Percentiles rank a stretch among this genome's conserved stretches.
These are phyloP conservation scores for Acomys russatus DNA, from an alignment of 2,797 vertebrate species.

Conservation along the genomic window DNA sequence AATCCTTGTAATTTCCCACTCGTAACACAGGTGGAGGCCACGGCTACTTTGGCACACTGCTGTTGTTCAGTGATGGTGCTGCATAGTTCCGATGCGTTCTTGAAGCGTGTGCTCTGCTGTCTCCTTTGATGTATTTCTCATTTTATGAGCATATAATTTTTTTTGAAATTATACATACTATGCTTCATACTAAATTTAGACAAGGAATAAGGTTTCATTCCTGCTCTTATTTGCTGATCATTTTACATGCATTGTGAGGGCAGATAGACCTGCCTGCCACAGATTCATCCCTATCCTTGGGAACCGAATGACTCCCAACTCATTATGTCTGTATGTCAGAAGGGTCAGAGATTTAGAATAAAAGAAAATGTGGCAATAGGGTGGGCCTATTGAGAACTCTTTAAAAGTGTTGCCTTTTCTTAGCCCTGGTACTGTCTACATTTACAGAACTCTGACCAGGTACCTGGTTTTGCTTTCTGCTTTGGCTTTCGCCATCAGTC, in stretches of 20 bases:
- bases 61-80: constrained; percentile 92
- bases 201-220: neutral
- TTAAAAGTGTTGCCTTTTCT: constrained; percentile 49
- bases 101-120: constrained; percentile 77
- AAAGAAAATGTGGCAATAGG: neutral
- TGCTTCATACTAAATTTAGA: constrained; percentile 3
- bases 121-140: constrained; percentile 13
- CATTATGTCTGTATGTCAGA: constrained; percentile 20
- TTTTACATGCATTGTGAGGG: neutral
- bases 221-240: constrained; percentile 57
- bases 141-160: constrained; percentile 55
- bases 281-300: neutral
- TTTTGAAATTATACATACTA: constrained; percentile 23
- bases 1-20: constrained; percentile 77
- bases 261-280: neutral
- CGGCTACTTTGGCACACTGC: constrained; percentile 92
- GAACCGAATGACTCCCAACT: neutral
- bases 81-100: constrained; percentile 89
- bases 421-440: neutral
- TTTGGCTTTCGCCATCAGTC: constrained; percentile 36
- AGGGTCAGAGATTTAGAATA: neutral
- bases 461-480: constrained; percentile 49
- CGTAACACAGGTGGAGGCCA: constrained; percentile 91
- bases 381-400: neutral
- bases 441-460: constrained; percentile 43